These are phyloP conservation scores for Florisuga fusca DNA, from an alignment of 2,797 vertebrate genomes.

Conservation along the genomic window DNA sequence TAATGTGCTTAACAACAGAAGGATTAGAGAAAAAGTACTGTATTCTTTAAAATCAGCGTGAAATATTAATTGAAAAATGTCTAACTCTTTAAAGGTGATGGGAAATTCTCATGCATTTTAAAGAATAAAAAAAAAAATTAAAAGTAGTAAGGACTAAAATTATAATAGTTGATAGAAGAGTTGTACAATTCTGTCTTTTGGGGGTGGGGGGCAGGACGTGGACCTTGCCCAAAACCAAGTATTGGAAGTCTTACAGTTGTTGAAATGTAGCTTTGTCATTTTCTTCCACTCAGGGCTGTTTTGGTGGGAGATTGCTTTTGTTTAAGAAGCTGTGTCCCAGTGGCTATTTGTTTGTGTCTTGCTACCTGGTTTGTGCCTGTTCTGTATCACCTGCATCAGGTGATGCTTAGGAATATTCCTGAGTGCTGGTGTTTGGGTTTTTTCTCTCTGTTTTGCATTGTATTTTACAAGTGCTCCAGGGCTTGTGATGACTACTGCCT, in stretches of 20 bases:
- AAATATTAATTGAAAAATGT: not conserved
- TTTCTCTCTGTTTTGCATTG: not conserved
- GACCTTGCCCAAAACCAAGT: too few relatives aligned
- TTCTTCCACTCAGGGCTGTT: not conserved
- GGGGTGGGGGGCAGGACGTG: too few relatives aligned
- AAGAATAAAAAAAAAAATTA: not conserved
- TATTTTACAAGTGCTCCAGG: not conserved
- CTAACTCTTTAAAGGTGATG: not conserved
- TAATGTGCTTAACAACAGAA: not conserved
- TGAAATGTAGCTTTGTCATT: not conserved
- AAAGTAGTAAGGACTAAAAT: not conserved
- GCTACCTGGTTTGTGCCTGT: too few relatives aligned
- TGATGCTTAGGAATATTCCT: not conserved
- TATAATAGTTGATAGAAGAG: not conserved
- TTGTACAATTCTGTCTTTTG: not conserved
- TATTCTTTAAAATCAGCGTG: not conserved
- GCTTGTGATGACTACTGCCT: not conserved
- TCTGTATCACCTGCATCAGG: not conserved
- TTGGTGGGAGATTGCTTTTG: not conserved
- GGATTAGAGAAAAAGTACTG: fast-evolving
- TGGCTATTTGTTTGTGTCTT: too few relatives aligned
- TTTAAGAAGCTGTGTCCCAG: not conserved
- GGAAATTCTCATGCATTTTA: not conserved
- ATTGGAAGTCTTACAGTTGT: too few relatives aligned
- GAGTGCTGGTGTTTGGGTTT: not conserved